These are phyloP conservation scores for Lagopus muta DNA, from an alignment of 2,113 vertebrate genomes.

Conservation along the genomic window DNA sequence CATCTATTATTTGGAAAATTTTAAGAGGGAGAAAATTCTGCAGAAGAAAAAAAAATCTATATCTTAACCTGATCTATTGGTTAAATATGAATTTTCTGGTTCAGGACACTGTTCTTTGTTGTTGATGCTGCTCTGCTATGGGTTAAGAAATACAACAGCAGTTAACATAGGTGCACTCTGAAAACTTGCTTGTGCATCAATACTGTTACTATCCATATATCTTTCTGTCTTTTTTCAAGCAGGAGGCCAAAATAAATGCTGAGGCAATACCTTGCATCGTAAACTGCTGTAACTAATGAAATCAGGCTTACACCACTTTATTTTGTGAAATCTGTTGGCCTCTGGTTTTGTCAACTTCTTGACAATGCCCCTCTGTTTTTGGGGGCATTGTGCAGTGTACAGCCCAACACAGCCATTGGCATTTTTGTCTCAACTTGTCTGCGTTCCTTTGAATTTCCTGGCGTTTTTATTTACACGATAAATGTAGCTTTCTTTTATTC, in stretches of 20 bases:
- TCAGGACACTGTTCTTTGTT: neutral
- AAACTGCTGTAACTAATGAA: neutral
- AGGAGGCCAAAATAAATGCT: constrained; percentile 8
- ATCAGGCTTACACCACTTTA: neutral
- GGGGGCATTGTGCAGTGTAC: neutral
- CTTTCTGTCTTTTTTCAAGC: neutral
- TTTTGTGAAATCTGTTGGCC: neutral
- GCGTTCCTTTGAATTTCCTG: neutral
- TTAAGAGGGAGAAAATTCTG: neutral
- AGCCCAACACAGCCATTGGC: neutral
- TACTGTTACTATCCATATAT: constrained; percentile 17
- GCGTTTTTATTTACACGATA: neutral
- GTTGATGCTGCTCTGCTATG: neutral
- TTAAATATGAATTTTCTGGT: constrained; percentile 12
- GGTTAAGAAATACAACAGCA: constrained; percentile 17
- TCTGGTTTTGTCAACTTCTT: neutral
- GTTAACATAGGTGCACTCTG: constrained; percentile 41
- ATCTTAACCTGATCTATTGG: neutral
- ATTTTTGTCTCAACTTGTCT: neutral
- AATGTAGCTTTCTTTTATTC: constrained; percentile 32
- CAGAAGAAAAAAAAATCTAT: neutral
- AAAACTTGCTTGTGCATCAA: constrained; percentile 13
- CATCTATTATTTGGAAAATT: neutral
- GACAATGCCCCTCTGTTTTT: neutral
- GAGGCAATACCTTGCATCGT: neutral